Percentiles rank a stretch among this genome's conserved stretches.
These are phyloP conservation scores for Tangara arthus DNA, from an alignment of 2,797 vertebrate genomes.

Conservation along the genomic window DNA sequence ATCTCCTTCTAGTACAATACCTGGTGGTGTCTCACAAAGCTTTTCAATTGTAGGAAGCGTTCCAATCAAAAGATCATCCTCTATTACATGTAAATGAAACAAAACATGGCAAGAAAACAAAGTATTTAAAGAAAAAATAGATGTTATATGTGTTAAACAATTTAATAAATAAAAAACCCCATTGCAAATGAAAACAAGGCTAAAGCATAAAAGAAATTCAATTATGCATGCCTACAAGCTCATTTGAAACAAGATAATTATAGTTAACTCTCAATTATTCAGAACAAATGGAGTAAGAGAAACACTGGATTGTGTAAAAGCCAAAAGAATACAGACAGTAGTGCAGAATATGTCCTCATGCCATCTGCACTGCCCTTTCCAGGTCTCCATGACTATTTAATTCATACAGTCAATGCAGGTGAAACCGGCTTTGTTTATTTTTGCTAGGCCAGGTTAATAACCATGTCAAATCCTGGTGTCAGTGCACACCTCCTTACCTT, in stretches of 20 bases:
- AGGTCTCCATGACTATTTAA: background rate
- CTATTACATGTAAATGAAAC: constrained; percentile 72
- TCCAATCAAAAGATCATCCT: constrained; percentile 79
- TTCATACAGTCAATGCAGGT: background rate
- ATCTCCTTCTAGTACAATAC: constrained; percentile 73
- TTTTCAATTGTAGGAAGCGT: constrained; percentile 89
- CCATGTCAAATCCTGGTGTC: background rate
- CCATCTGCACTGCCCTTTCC: background rate
- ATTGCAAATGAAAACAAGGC: background rate
- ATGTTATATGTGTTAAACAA: constrained; percentile 13
- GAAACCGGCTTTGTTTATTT: background rate
- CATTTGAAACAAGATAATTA: background rate
- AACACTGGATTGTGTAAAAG: background rate
- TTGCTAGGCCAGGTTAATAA: background rate
- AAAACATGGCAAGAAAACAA: constrained; percentile 66
- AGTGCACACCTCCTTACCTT: background rate
- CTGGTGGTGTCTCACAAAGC: constrained; percentile 83
- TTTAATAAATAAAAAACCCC: background rate
- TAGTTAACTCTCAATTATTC: background rate
- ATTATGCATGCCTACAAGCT: background rate
- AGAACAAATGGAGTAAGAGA: background rate
- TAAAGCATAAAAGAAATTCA: background rate
- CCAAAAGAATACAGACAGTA: background rate
- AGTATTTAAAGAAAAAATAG: constrained; percentile 66
- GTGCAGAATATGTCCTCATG: background rate